Evolutionary conservation across 2,113 vertebrate species (phyloP), one percentile per base, ranked within the genome.

Genomic region (Microtus pennsylvanicus): DNA sequence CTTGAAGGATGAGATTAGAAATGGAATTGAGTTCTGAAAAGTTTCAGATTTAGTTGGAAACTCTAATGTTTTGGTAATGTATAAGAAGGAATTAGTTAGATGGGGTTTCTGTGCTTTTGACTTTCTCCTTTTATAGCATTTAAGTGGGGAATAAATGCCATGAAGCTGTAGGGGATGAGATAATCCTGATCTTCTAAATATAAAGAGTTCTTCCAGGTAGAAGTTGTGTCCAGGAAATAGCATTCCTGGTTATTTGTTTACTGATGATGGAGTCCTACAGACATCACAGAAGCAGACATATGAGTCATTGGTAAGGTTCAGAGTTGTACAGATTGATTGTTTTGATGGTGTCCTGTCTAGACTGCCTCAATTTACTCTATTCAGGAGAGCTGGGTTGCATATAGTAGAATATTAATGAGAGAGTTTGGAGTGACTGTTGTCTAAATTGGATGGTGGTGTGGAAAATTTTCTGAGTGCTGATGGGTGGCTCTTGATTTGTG

Each of bases 101-200:
- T 69, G n/a, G 13, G 33, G 5, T 83, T 67, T 87, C 12, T 78
- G 0, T 94, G 45, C 90, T 93, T 94, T 87, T 69, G 2, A 47
- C 19, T n/a, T 90, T 61, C 3, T 52, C 35, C 30, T 89, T 94
- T 93, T 13, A 63, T 6, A 78, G 22, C 87, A 69, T 72, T 96
- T 90, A 52, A 45, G 70, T 16, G 67, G 52, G 33, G 24, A 47
- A 67, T 94, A 52, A 38, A 35, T 63, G 81, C 87, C 85, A 82
- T 74, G 82, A 92, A 90, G 58, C 28, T 95, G 35, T 55, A 88
- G 65, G 65, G 74, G 24, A 65, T 96, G 70, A 89, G 47, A 70
- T 91, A 88, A 92, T 90, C 78, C 87, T 65, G 45, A 42, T 1
- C 69, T 55, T 94, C 78, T 96, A 94, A 87, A 65, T 90, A 35